Percentiles rank a stretch among this genome's conserved stretches.
phyloP scores from a whole-genome alignment of 2,113 vertebrate species.

The Plecturocebus donacophilus region DNA sequence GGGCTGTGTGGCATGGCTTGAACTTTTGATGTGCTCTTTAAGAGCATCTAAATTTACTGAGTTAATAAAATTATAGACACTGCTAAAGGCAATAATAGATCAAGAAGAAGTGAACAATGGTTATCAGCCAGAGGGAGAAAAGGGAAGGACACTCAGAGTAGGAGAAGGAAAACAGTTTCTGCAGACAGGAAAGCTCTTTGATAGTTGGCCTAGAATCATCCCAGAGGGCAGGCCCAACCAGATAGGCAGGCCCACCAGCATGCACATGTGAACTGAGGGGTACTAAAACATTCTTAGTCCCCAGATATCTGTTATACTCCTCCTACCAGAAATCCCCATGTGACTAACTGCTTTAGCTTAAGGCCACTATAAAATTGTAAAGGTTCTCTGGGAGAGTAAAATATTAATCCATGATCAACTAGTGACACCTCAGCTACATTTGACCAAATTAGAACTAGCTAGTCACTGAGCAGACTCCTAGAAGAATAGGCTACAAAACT shows the following conservation, averaged over 20 bases:
- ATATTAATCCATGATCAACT: constrained; percentile 38
- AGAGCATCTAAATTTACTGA: constrained; percentile 65
- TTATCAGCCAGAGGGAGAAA: not conserved
- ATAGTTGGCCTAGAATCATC: not conserved
- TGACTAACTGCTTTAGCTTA: constrained; percentile 40
- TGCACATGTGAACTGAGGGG: not conserved
- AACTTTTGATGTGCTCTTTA: constrained; percentile 78
- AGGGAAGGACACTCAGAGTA: not conserved
- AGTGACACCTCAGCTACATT: constrained; percentile 28
- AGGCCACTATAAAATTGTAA: constrained; percentile 64
- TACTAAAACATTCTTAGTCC: not conserved
- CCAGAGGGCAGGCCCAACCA: not conserved
- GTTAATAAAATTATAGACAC: constrained; percentile 70
- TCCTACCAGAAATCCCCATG: not conserved
- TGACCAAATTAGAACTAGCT: constrained; percentile 31
- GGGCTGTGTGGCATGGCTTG: constrained; percentile 60
- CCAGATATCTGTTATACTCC: not conserved
- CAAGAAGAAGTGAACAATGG: not conserved
- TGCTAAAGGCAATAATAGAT: constrained; percentile 40
- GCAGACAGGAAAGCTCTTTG: not conserved
- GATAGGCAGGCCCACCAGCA: no score
- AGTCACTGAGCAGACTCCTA: not conserved
- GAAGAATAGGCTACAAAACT: not conserved
- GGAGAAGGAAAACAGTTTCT: not conserved
- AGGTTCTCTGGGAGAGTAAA: constrained; percentile 55